Evolutionary conservation across 2,888 invertebrate genomes (phyloP), one percentile per base, ranked within the genome.

Genomic region (Lycia hirtaria): DNA sequence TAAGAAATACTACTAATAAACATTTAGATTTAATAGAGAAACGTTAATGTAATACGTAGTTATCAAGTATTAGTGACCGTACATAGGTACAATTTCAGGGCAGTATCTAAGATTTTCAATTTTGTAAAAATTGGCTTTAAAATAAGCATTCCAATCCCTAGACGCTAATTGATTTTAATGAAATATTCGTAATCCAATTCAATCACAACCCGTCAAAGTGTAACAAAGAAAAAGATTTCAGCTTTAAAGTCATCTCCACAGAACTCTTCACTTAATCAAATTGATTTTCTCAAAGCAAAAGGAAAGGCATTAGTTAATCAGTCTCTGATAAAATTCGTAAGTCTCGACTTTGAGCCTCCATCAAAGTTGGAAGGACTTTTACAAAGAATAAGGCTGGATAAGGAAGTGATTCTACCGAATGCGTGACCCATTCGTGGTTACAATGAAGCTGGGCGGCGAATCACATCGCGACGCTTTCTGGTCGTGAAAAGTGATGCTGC

Each of bases 221-320:
- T 48, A 40, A 53, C 50, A 59, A 54, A 53, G 50, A 50, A 50
- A 49, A 47, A 54, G 49, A 58, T 53, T 26, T 49, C 43, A 30
- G 50, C 54, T 59, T 44, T 53, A 53, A 60, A 60, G 56, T 60
- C 58, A 56, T 40, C 33, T 54, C 38, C 37, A 55, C 57, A 60
- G 44, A 64, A 65, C 65, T 65, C 62, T 62, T 62, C 60, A 60
- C 60, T 65, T 58, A 62, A 52, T 64, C 60, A 53, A 60, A 65
- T 59, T 65, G 60, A 65, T 59, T 60, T 44, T 54, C 32, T 30
- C 45, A 60, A 52, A 50, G 59, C 60, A 59, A 61, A 61, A 49
- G 45, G 55, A 54, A 55, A 47, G 49, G 57, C 61, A 65, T 63
- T 63, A 65, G 62, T 62, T 63, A 65, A 63, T 63, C 65, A 62